Conservation (phyloP, 2,888 invertebrate genomes). For the Drosophila meridiana region DNA sequence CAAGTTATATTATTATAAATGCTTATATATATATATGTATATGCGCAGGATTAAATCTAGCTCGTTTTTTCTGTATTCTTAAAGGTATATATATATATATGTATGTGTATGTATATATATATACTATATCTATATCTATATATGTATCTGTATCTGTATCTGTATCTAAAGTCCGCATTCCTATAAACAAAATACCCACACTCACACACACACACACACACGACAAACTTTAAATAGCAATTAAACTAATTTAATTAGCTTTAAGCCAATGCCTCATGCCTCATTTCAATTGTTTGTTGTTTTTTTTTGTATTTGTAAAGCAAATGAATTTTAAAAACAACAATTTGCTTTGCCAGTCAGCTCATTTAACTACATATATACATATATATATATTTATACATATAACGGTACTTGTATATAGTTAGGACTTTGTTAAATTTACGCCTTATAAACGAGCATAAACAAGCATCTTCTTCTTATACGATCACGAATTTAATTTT, state of each 20-base stretch:
- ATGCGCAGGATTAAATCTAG: constrained; percentile 46
- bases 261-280: constrained; percentile 60
- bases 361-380: constrained; percentile 31
- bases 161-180: constrained; percentile 66
- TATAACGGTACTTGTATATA: constrained; percentile 45
- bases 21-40: constrained; percentile 41
- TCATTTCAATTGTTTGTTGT: constrained; percentile 34
- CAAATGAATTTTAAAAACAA: constrained; percentile 77
- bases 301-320: constrained; percentile 45
- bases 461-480: constrained; percentile 50
- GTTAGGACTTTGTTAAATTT: constrained; percentile 40
- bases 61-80: constrained; percentile 51
- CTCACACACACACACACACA: constrained; percentile 3
- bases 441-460: constrained; percentile 40
- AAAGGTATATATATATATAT: background rate
- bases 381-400: constrained; percentile 35
- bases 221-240: constrained; percentile 38
- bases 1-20: constrained; percentile 42
- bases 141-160: constrained; percentile 30
- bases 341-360: constrained; percentile 66
- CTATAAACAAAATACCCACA: constrained; percentile 44
- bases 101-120: background rate
- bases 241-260: constrained; percentile 55
- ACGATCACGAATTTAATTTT: constrained; percentile 71
- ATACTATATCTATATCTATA: constrained; percentile 1